Conservation (phyloP, 2,113 vertebrate genomes). For the Proterorhinus semilunaris region DNA sequence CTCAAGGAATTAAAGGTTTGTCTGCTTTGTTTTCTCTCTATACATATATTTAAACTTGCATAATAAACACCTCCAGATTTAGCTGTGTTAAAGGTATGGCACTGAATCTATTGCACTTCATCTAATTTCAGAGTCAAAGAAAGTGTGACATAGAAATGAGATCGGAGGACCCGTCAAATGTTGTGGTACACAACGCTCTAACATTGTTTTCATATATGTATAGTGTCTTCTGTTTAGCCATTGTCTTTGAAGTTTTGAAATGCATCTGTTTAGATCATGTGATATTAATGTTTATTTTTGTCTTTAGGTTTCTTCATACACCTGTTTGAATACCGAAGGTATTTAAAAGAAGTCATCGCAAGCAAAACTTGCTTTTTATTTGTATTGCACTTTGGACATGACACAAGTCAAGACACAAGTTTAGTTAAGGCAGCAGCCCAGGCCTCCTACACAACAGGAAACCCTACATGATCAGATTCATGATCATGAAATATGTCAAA, state of each 20-base stretch:
- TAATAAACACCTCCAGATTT: too few relatives aligned
- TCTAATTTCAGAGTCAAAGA: not conserved
- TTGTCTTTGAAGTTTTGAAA: not conserved
- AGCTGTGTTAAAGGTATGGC: too few relatives aligned
- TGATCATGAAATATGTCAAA: too few relatives aligned
- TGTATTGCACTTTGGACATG: too few relatives aligned
- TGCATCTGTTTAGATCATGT: not conserved
- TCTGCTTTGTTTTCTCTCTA: not conserved
- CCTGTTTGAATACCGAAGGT: not conserved
- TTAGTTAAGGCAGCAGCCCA: too few relatives aligned
- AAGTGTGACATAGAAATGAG: not conserved
- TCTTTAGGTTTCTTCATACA: conserved; percentile 1
- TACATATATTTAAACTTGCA: too few relatives aligned
- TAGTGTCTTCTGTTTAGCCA: too few relatives aligned
- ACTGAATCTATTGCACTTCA: not conserved
- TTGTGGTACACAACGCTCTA: not conserved
- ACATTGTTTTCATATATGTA: not conserved
- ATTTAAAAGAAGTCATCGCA: not conserved
- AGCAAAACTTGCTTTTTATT: not conserved
- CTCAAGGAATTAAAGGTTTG: conserved; percentile 34
- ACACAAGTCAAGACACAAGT: too few relatives aligned
- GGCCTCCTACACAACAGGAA: too few relatives aligned
- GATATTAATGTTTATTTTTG: not conserved
- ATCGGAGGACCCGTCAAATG: not conserved
- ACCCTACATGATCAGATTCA: too few relatives aligned